Evolutionary conservation across 2,797 vertebrate species (phyloP), one percentile per base, ranked within the genome.

Genomic region (Sciurus carolinensis): DNA sequence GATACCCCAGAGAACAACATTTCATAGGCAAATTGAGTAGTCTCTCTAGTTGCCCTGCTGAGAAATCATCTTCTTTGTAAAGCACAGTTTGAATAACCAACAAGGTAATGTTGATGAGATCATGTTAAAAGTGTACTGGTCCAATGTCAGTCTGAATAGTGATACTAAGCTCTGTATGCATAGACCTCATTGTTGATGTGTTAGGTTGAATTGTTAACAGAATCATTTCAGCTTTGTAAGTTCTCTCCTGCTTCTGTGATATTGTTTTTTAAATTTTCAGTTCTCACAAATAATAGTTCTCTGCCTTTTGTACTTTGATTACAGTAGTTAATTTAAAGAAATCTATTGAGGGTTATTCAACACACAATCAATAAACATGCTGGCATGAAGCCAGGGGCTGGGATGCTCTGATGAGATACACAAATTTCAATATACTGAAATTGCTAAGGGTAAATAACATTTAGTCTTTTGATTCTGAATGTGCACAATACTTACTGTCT

Each of bases 21-120:
- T 79, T 85, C 59, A 26, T 33, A 82, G 33, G 44, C 36, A 54
- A 72, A 11, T 28, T 39, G 71, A 44, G 50, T 67, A 44, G 47
- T 24, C 24, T 72, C 39, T 75, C 26, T 26, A 24, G 57, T 73
- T 84, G 26, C 88, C 72, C 24, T 87, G 50, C 69, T 93, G 54
- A 95, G 30, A 97, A 93, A 11, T 33, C 76, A 90, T 39, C 89
- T 86, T 52, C 13, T 95, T 95, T 96, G 47, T 80, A 97, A 97
- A 95, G 72, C 36, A 84, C 26, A 30, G 79, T 97, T 97, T 95
- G 73, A 97, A 95, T 96, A 67, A 96, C 50, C 95, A 97, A 90
- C 82, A 71, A 39, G 71, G 26, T 80, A 96, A 96, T 94, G 85
- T 93, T 94, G 86, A 69, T 77, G 17, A 50, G 69, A 64, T 80